Percentiles rank a stretch among this genome's conserved stretches.
Evolutionary conservation across 2,113 vertebrate species (phyloP).

Genomic region (Turnix velox): DNA sequence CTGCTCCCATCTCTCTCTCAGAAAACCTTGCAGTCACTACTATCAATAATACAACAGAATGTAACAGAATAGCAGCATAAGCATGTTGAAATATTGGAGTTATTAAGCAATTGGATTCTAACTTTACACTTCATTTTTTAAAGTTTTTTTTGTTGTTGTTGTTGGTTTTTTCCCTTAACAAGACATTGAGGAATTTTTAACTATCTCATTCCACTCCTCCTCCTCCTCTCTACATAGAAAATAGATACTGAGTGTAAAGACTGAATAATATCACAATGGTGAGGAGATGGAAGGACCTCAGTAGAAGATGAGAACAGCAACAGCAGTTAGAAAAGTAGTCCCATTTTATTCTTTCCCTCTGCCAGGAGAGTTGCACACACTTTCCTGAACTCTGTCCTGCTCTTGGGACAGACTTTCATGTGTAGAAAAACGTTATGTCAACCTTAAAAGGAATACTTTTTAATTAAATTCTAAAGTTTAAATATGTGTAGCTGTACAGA

Average conservation of each 20-base stretch:
- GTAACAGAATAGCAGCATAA: slow-evolving; percentile 31
- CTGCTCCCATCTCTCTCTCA: background rate
- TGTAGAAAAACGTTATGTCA: background rate
- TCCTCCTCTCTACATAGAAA: background rate
- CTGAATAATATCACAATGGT: background rate
- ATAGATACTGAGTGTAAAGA: background rate
- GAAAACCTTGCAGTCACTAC: slow-evolving; percentile 27
- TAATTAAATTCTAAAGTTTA: background rate
- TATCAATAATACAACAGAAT: slow-evolving; percentile 17
- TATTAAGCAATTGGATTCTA: background rate
- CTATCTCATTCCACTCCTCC: background rate
- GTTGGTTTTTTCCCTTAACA: background rate
- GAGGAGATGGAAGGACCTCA: background rate
- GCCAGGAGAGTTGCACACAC: background rate
- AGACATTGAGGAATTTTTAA: background rate
- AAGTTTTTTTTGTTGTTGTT: too few relatives aligned
- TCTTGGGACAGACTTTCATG: background rate
- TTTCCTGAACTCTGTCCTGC: background rate
- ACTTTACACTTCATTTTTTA: background rate
- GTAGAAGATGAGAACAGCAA: background rate
- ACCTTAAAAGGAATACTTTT: background rate
- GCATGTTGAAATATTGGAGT: background rate
- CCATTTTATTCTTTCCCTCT: background rate
- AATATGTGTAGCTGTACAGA: background rate
- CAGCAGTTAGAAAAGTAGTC: background rate